Evolutionary conservation across 2,113 vertebrate genomes (phyloP), one percentile per base, ranked within the genome.

Genomic region (Puntigrus tetrazona): DNA sequence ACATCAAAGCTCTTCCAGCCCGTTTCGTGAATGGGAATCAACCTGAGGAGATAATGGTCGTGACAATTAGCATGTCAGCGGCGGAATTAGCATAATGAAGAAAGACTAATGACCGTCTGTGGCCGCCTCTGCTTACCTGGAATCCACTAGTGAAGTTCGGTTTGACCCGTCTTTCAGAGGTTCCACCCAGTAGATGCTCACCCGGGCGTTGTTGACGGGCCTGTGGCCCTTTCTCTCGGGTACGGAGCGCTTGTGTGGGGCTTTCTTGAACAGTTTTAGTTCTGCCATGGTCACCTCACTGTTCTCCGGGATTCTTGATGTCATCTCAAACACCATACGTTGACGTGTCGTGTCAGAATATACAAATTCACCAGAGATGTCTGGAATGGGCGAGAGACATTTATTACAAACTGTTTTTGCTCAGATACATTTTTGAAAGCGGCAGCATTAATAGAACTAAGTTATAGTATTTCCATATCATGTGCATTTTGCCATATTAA

Each of bases 1-100:
- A 99, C 98, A 45, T 99, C 98, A 74, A 99, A 97, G 93, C 95
- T 96, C 90, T 92, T 96, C 98, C 98, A 99, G 88, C 98, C 97
- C 0, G 95, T 96, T 84, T 97, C 96, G 5, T 93, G 93, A 74
- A 98, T 92, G 36, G 96, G 94, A 89, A 99, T 94, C 92, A 97
- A 93, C 93, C 98, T 99, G 87, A 0, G 3, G 89, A 80, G 89
- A 79, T 52, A 31, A 61, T 47, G 25, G 47, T 25, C 14, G 65
- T 52, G 70, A 81, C 59, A 81, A 73, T 85, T 72, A 72, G 45
- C 29, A 85, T 69, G 65, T 80, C 78, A 80, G 55, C 16, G 4
- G 41, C 13, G 45, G 18, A 52, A 82, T 82, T 82, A 52, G 10
- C 79, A 82, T 82, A 84, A 52, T 73, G 61, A 43, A 16, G 73